Base-by-base conservation (phyloP, 1,140 invertebrate genomes). In the Epicauta chinensis region DNA sequence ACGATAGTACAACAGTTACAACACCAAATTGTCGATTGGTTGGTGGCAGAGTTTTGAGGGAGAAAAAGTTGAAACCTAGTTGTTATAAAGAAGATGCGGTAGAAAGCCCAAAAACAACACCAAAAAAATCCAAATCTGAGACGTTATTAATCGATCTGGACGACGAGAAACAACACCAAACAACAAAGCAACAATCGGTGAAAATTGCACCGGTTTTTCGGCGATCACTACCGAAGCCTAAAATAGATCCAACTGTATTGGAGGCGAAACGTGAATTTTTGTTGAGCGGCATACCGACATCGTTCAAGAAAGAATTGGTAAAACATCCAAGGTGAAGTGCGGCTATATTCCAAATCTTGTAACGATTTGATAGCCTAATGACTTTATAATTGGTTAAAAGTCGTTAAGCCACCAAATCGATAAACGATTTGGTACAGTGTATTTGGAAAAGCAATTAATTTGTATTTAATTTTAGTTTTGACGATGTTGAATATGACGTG, bases 131-230 rank as follows among this genome's bases (percentile, higher is more conserved):
- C 10, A 45, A 7, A 23, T 10, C n/a, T 29, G 47, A 16, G 11
- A 5, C 39, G 3, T 39, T n/a, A 39, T 16, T 41, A 31, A 11
- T 39, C 16, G 30, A 34, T 11, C 34, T 40, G 14, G 23, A 48
- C 15, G 45, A 48, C 10, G 45, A 48, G 23, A 29, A 45, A 45
- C 12, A n/a, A n/a, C n/a, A n/a, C n/a, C n/a, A n/a, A n/a, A n/a
- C 12, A 48, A 13, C 44, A 55, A 55, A 30, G 30, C 17, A 11
- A 46, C 7, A 51, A 35, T 3, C 23, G 30, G 59, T 68, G 14
- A 77, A 76, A 63, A 61, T 82, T 34, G 80, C 81, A 6, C 80
- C 81, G n/a, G 70, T 82, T n/a, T 82, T 82, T 67, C 51, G 72
- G 2, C 71, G 70, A 39, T 45, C 59, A n/a, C 62, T 63, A 31